Evolutionary conservation across 2,888 invertebrate species (phyloP).

Genomic region (Pimpla rufipes): DNA sequence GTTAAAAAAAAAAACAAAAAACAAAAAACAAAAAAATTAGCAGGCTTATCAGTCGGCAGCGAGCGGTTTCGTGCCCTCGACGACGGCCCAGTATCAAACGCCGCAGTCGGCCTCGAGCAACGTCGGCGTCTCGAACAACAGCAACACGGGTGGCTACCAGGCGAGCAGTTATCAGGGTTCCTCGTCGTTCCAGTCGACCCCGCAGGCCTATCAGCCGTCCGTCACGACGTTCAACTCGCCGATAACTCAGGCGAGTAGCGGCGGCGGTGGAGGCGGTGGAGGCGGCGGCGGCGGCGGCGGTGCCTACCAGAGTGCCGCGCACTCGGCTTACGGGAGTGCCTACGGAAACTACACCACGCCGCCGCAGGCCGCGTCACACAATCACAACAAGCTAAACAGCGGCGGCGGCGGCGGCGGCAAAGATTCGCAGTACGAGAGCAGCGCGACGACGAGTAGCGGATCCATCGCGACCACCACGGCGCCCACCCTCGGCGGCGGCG

Average conservation of each 20-base stretch:
- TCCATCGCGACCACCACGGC: slow-evolving; percentile 81
- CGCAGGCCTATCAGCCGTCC: slow-evolving; percentile 83
- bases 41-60: slow-evolving; percentile 81
- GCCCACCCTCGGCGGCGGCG: slow-evolving; percentile 75
- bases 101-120: slow-evolving; percentile 80
- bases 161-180: slow-evolving; percentile 81
- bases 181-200: slow-evolving; percentile 82
- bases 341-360: slow-evolving; percentile 81
- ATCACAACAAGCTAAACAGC: slow-evolving; percentile 82
- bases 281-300: slow-evolving; percentile 57
- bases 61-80: slow-evolving; percentile 81
- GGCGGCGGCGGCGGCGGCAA: slow-evolving; percentile 78
- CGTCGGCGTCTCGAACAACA: slow-evolving; percentile 79
- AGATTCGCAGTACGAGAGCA: slow-evolving; percentile 83
- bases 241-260: slow-evolving; percentile 80
- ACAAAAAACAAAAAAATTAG: too few species aligned
- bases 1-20: slow-evolving; percentile 5
- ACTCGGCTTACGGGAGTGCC: slow-evolving; percentile 82
- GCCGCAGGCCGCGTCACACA: slow-evolving; percentile 81
- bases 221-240: slow-evolving; percentile 83
- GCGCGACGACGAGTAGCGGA: slow-evolving; percentile 80
- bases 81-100: slow-evolving; percentile 83
- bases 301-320: slow-evolving; percentile 81
- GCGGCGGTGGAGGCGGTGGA: slow-evolving; percentile 71
- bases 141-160: slow-evolving; percentile 81